Conservation (phyloP, 2,888 invertebrate genomes). For the Troilus luridus region DNA sequence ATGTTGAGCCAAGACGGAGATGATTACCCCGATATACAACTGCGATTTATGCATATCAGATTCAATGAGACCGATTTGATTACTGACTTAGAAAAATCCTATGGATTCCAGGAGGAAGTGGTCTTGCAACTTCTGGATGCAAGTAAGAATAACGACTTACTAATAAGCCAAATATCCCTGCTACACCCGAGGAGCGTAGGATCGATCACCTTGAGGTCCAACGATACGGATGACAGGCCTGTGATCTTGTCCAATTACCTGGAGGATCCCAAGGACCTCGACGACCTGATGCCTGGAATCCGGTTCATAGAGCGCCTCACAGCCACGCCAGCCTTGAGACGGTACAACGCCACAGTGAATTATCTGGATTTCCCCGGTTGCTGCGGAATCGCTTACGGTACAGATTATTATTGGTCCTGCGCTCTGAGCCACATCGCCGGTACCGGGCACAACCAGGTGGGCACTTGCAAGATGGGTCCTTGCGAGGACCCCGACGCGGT, state of each 20-base stretch:
- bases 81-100: constrained; percentile 47
- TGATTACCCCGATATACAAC: constrained; percentile 62
- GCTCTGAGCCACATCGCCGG: constrained; percentile 64
- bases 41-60: constrained; percentile 60
- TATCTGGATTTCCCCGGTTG: constrained; percentile 64
- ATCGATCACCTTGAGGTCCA: constrained; percentile 55
- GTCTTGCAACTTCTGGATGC: constrained; percentile 49
- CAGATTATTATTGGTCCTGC: constrained; percentile 67
- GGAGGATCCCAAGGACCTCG: constrained; percentile 61
- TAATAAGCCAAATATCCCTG: constrained; percentile 61
- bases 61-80: constrained; percentile 59
- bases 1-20: constrained; percentile 61
- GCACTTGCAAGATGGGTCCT: constrained; percentile 68
- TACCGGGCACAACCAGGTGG: constrained; percentile 66
- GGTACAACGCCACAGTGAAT: constrained; percentile 64
- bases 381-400: constrained; percentile 62
- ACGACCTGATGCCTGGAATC: constrained; percentile 66
- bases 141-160: constrained; percentile 54
- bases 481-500: constrained; percentile 67
- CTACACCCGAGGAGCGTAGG: constrained; percentile 63
- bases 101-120: constrained; percentile 60
- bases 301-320: constrained; percentile 66
- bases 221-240: constrained; percentile 56
- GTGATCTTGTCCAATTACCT: constrained; percentile 61
- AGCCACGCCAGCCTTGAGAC: constrained; percentile 64